These are phyloP conservation scores for Thelaira solivaga DNA, from an alignment of 2,888 invertebrate genomes.

Conservation along the genomic window DNA sequence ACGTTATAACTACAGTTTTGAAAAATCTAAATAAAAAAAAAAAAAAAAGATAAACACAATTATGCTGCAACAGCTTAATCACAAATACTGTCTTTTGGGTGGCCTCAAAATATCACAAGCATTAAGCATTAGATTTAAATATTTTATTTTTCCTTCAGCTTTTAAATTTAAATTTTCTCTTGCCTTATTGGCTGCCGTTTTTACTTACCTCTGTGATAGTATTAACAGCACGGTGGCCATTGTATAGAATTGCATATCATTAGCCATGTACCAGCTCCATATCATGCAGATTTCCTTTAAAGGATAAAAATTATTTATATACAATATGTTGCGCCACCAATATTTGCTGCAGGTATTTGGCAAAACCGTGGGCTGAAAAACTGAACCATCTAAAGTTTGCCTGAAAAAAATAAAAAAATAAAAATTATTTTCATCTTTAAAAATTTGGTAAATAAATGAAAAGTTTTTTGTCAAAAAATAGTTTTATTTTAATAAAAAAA, in stretches of 20 bases:
- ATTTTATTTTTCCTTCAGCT: no score
- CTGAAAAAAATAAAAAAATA: slow-evolving; percentile 68
- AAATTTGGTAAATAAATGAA: no score
- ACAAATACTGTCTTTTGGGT: no score
- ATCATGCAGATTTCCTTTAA: slow-evolving; percentile 88
- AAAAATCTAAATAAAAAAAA: slow-evolving; percentile 78
- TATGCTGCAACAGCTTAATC: no score
- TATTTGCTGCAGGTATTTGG: slow-evolving; percentile 86
- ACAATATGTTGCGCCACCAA: slow-evolving; percentile 92
- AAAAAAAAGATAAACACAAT: neutral
- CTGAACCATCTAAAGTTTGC: slow-evolving; percentile 84
- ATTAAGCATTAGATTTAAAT: no score
- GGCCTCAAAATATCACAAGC: no score
- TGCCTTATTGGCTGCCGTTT: neutral
- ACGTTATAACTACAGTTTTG: slow-evolving; percentile 80
- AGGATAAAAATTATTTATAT: slow-evolving; percentile 88
- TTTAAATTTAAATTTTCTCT: neutral
- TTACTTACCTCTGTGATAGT: slow-evolving; percentile 82
- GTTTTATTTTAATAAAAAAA: no score
- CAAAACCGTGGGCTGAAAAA: slow-evolving; percentile 84
- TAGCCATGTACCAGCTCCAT: slow-evolving; percentile 91
- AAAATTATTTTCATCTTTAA: neutral
- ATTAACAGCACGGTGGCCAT: slow-evolving; percentile 83
- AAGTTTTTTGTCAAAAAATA: no score
- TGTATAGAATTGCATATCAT: slow-evolving; percentile 87